Evolutionary conservation across 2,113 vertebrate species (phyloP).

Genomic region (Cairina moschata): DNA sequence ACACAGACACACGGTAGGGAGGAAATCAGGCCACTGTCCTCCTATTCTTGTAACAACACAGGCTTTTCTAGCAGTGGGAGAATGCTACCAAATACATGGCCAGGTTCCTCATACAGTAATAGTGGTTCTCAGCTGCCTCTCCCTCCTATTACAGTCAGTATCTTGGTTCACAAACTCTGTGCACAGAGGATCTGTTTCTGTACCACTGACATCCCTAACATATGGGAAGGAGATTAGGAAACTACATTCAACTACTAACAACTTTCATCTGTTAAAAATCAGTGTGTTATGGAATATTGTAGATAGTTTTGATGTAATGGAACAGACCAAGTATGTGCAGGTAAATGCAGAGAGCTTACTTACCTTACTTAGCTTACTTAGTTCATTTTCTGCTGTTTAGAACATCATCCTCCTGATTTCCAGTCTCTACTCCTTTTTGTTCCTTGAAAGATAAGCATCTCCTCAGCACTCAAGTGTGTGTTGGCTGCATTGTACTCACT

Average conservation of each 20-base stretch:
- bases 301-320: neutral
- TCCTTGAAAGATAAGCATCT: neutral
- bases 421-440: neutral
- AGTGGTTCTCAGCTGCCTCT: neutral
- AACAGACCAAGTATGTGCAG: rapidly evolving
- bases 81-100: neutral
- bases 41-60: neutral
- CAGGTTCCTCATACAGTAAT: neutral
- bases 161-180: neutral
- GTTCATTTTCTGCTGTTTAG: neutral
- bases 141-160: neutral
- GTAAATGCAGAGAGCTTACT: neutral
- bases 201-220: neutral
- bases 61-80: neutral
- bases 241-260: no score
- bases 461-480: neutral
- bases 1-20: neutral
- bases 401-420: neutral
- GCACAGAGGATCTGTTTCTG: neutral
- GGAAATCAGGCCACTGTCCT: neutral
- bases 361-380: neutral
- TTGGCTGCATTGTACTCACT: neutral
- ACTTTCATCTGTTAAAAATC: neutral
- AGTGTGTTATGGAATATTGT: neutral
- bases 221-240: neutral